Percentiles rank a stretch among this genome's conserved stretches.
Evolutionary conservation across 2,113 vertebrate species (phyloP).

Genomic region (Anas platyrhynchos): DNA sequence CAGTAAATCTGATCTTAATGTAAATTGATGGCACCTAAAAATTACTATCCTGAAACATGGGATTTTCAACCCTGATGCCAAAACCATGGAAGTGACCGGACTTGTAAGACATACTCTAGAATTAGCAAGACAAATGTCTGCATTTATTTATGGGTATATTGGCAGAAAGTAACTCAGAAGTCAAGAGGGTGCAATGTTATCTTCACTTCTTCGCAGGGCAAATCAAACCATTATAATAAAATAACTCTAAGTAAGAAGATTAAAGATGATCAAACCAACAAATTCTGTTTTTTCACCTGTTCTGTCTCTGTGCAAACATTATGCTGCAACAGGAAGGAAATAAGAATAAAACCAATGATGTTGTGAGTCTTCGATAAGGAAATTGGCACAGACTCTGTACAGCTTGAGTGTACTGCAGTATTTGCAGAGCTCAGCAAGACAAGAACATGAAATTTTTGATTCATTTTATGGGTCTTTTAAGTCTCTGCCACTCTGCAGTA

Average conservation of each 20-base stretch:
- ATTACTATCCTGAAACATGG: not conserved
- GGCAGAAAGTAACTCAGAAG: not conserved
- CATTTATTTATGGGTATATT: not conserved
- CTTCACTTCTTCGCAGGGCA: not conserved
- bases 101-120: not conserved
- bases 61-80: not conserved
- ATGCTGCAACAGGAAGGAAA: slow-evolving; percentile 44
- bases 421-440: not conserved
- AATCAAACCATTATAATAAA: not conserved
- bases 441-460: not conserved
- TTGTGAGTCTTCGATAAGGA: not conserved
- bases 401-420: not conserved
- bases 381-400: not conserved
- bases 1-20: not conserved
- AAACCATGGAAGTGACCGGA: not conserved
- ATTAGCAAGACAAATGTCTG: not conserved
- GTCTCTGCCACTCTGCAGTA: not conserved
- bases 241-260: not conserved
- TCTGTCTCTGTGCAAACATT: not conserved
- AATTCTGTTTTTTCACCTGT: not conserved
- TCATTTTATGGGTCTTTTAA: not conserved
- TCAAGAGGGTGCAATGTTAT: not conserved
- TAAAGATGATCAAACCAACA: not conserved
- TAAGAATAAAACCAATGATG: not conserved
- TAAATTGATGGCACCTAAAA: not conserved